Percentiles rank a stretch among this genome's conserved stretches.
phyloP scores from a whole-genome alignment of 1,140 invertebrate genomes.

The Sycobia sp. region DNA sequence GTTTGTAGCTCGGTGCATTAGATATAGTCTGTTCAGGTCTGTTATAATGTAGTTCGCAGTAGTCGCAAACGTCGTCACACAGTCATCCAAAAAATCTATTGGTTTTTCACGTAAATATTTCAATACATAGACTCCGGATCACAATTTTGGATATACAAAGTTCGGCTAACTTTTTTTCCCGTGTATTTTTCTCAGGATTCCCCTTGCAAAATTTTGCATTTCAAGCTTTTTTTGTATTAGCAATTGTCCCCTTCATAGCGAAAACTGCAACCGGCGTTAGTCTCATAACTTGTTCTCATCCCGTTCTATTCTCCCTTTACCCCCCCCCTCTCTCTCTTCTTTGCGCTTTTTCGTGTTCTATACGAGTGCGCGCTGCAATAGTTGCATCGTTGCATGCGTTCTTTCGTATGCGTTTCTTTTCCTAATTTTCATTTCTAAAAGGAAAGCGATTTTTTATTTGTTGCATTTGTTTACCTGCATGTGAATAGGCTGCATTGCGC shows the following conservation, averaged over 20 bases:
- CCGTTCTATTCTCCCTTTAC: too few relatives aligned
- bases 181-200: constrained; percentile 11
- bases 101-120: constrained; percentile 43
- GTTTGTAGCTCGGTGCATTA: too few relatives aligned
- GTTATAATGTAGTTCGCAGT: too few relatives aligned
- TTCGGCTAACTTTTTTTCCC: constrained; percentile 27
- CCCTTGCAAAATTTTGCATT: constrained; percentile 15
- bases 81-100: background rate
- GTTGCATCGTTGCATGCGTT: too few relatives aligned
- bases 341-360: background rate
- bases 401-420: too few relatives aligned
- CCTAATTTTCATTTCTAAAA: too few relatives aligned
- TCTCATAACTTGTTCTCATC: too few relatives aligned
- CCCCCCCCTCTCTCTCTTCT: background rate
- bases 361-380: too few relatives aligned
- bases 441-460: too few relatives aligned
- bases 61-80: constrained; percentile 2
- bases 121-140: background rate
- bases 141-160: constrained; percentile 7
- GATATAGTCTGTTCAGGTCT: too few relatives aligned
- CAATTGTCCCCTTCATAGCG: background rate
- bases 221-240: background rate
- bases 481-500: background rate
- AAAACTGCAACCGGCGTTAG: too few relatives aligned
- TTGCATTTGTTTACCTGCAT: too few relatives aligned